phyloP scores from a whole-genome alignment of 2,113 vertebrate species.

The Puma concolor region DNA sequence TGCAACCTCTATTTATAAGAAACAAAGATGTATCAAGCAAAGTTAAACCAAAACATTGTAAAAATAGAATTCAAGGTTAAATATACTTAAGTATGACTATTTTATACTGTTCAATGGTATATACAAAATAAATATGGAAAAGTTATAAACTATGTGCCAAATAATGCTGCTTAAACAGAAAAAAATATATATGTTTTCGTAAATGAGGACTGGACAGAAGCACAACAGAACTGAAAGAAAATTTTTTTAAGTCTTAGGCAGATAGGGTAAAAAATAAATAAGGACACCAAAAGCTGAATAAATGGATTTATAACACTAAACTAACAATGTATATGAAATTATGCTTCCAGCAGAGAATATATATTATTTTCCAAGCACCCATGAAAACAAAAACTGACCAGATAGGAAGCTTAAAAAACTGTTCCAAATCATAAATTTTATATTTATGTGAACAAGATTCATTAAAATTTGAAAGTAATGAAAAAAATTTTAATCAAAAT shows the following conservation, averaged over 20 bases:
- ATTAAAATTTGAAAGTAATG: constrained; percentile 30
- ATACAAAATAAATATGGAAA: not conserved
- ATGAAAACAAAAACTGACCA: not conserved
- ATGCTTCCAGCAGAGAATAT: not conserved
- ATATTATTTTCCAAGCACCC: not conserved
- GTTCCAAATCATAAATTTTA: not conserved
- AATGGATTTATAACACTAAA: not conserved
- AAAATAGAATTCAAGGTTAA: not conserved
- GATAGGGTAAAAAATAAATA: not conserved
- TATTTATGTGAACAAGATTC: not conserved
- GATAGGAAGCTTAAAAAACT: not conserved
- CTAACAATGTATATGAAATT: not conserved
- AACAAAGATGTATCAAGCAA: not conserved
- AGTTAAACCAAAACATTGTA: constrained; percentile 22
- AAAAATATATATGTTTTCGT: not conserved
- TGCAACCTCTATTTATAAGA: not conserved
- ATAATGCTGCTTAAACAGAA: not conserved
- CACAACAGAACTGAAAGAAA: not conserved
- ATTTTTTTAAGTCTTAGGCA: not conserved
- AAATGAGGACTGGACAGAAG: not conserved
- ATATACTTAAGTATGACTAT: not conserved
- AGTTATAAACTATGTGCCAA: not conserved
- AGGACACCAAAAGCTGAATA: constrained; percentile 1
- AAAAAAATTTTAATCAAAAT: constrained; percentile 12
- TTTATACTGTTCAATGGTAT: not conserved